phyloP scores from a whole-genome alignment of 1,140 invertebrate genomes.

The Drosophila mayri region DNA sequence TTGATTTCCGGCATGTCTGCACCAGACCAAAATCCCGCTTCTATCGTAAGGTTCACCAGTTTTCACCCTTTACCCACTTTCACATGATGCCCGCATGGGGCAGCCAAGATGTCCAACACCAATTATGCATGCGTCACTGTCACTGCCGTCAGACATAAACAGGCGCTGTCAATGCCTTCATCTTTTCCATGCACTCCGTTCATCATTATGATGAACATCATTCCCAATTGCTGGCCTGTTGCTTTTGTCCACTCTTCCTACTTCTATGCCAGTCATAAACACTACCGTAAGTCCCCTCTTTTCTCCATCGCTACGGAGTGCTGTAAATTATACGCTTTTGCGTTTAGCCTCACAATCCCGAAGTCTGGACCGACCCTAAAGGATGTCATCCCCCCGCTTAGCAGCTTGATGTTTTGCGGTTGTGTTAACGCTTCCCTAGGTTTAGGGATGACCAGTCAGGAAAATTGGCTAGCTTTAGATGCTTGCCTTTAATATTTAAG shows the following conservation, averaged over 20 bases:
- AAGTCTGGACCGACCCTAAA: constrained; percentile 24
- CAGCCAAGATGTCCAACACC: constrained; percentile 58
- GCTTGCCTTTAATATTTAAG: constrained; percentile 58
- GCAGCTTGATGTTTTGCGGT: constrained; percentile 76
- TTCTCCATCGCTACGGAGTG: constrained; percentile 34
- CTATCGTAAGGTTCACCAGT: neutral
- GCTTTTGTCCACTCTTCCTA: constrained; percentile 3
- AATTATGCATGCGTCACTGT: constrained; percentile 52
- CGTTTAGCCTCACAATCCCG: constrained; percentile 66
- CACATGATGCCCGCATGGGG: constrained; percentile 17
- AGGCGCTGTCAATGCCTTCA: constrained; percentile 59
- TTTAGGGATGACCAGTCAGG: constrained; percentile 10
- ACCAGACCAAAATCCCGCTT: neutral
- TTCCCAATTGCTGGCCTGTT: constrained; percentile 2
- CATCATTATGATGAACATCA: constrained; percentile 20
- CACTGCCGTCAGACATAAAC: constrained; percentile 60
- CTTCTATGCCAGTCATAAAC: constrained; percentile 16
- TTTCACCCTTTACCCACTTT: constrained; percentile 4
- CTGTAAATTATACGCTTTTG: constrained; percentile 75
- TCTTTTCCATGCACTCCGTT: neutral
- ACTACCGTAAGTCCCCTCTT: constrained; percentile 2
- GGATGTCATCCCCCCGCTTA: neutral
- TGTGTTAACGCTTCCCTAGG: constrained; percentile 45
- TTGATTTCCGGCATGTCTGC: constrained; percentile 76
- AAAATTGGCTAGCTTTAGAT: neutral